Evolutionary conservation across 2,888 invertebrate genomes (phyloP), one percentile per base, ranked within the genome.

Genomic region (Taenaris catops): DNA sequence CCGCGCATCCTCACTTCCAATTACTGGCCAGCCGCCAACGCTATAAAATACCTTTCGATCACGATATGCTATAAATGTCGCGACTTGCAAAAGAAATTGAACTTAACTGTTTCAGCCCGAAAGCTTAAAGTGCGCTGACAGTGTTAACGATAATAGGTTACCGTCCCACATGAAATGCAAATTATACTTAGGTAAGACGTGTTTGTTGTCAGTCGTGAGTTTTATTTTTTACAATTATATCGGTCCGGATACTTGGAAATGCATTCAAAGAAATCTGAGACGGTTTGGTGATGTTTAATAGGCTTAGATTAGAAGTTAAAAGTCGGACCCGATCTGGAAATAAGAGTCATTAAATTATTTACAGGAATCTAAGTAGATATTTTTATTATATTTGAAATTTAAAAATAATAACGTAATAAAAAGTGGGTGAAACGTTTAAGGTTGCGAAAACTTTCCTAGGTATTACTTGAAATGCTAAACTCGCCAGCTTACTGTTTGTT

Each of bases 161-260:
- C 18, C 9, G 34, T 27, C 36, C 47, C 36, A 45, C 36, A 43
- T 21, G 53, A 64, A 51, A 84, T 81, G 84, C 78, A 86, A 84
- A 84, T 86, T 80, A 80, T 65, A 70, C 80, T 80, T 81, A 83
- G 76, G 80, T 75, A 80, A 76, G 81, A 83, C 79, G 78, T 83
- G 81, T 84, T 75, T 75, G 75, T 75, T 78, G 79, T 74, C 75
- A 65, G 69, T 69, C 71, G 66, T 62, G 70, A 61, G 70, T 81
- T 81, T 83, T 81, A 75, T 83, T 84, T 86, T 83, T 79, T 80
- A 81, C 74, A 83, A 79, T 83, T 83, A 84, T 79, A 80, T 81
- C 78, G 78, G 66, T 58, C 66, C 60, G 72, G 73, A 73, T 86
- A 80, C 83, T 80, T 83, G 84, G 86, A 86, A 86, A 80, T 74